Percentiles rank a stretch among this genome's conserved stretches.
Conservation (phyloP, 2,888 invertebrate genomes). For the Melieria crassipennis region DNA sequence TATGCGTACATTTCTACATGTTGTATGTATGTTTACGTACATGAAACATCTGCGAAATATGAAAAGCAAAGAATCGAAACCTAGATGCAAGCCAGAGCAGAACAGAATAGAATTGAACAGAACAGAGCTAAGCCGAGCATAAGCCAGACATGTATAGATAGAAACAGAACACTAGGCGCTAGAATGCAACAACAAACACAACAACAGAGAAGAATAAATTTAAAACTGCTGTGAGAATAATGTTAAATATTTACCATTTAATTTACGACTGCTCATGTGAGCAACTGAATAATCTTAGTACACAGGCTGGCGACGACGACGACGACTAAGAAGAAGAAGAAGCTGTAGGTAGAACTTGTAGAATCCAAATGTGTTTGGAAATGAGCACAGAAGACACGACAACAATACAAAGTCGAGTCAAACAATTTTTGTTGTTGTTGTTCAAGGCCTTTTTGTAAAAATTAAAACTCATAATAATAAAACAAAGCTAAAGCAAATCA, state of each 20-base stretch:
- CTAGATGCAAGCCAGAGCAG: conserved; percentile 14
- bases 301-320: not conserved
- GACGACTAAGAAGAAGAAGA: conserved; percentile 19
- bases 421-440: too few relatives aligned
- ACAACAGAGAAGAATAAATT: conserved; percentile 12
- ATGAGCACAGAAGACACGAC: too few relatives aligned
- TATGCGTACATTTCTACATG: too few relatives aligned
- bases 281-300: not conserved
- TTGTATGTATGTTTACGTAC: too few relatives aligned
- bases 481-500: too few relatives aligned
- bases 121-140: not conserved
- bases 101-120: not conserved
- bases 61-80: not conserved
- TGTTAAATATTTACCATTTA: conserved; percentile 6
- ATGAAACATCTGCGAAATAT: too few relatives aligned
- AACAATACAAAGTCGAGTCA: too few relatives aligned
- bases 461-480: too few relatives aligned
- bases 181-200: conserved; percentile 7
- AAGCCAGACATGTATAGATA: not conserved
- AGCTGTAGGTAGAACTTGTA: not conserved
- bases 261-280: conserved; percentile 3
- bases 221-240: conserved; percentile 33
- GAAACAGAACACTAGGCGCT: not conserved
- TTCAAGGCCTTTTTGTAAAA: too few relatives aligned
- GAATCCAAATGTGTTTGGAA: too few relatives aligned